phyloP scores from a whole-genome alignment of 2,797 vertebrate genomes.

The Schizopygopsis malacanthus region DNA sequence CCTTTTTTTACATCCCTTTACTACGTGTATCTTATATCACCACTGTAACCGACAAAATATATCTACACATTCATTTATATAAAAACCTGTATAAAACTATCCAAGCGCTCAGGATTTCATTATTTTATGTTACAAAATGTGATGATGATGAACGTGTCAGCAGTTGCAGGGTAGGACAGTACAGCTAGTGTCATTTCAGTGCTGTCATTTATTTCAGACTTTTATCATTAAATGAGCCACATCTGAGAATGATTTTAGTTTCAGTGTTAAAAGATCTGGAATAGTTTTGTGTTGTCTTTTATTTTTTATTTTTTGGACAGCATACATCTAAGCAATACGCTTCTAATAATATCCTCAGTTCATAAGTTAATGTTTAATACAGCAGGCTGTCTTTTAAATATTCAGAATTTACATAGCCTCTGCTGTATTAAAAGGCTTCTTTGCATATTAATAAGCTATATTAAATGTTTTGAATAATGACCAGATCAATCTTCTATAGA shows the following conservation, averaged over 20 bases:
- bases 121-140: neutral
- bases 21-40: neutral
- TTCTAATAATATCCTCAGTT: conserved; percentile 28
- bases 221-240: neutral
- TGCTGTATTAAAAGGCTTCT: neutral
- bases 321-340: neutral
- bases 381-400: neutral
- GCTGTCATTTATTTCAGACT: neutral
- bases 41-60: neutral
- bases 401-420: neutral
- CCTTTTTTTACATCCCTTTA: neutral
- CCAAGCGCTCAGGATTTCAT: neutral
- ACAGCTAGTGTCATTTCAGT: neutral
- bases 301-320: neutral
- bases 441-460: neutral
- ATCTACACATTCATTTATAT: neutral
- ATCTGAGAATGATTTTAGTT: neutral
- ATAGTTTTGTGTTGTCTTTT: neutral
- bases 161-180: neutral
- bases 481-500: neutral
- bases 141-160: neutral
- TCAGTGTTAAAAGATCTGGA: neutral
- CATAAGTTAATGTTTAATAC: conserved; percentile 1
- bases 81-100: too few relatives aligned
- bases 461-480: neutral